These are phyloP conservation scores for Platorchestia sp. DNA, from an alignment of 1,140 invertebrate genomes.

Conservation along the genomic window DNA sequence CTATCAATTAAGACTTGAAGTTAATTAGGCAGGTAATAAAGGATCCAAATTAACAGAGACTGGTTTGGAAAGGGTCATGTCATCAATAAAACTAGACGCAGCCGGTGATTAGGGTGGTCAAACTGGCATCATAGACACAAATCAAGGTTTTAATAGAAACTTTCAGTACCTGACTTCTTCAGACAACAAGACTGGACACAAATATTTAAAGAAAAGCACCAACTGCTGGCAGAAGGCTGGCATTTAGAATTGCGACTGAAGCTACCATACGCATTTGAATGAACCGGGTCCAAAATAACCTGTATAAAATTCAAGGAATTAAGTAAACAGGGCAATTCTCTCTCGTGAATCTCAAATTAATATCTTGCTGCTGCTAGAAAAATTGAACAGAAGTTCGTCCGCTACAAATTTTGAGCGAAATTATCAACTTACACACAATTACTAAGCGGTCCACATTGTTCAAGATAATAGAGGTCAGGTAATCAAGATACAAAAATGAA, in stretches of 20 bases:
- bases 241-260: neutral
- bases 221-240: neutral
- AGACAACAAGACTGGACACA: neutral
- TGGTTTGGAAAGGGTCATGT: neutral
- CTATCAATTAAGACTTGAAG: neutral
- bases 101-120: neutral
- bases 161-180: neutral
- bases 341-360: neutral
- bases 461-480: neutral
- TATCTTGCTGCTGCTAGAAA: neutral
- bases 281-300: neutral
- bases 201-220: neutral
- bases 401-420: neutral
- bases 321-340: neutral
- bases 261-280: neutral
- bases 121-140: neutral
- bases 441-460: neutral
- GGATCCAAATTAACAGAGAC: neutral
- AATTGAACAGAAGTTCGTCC: neutral
- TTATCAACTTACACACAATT: neutral
- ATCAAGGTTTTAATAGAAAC: neutral
- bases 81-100: neutral
- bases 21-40: neutral
- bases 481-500: neutral
- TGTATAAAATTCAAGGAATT: neutral